Conservation (phyloP, 2,113 vertebrate species). For the Vidua macroura region DNA sequence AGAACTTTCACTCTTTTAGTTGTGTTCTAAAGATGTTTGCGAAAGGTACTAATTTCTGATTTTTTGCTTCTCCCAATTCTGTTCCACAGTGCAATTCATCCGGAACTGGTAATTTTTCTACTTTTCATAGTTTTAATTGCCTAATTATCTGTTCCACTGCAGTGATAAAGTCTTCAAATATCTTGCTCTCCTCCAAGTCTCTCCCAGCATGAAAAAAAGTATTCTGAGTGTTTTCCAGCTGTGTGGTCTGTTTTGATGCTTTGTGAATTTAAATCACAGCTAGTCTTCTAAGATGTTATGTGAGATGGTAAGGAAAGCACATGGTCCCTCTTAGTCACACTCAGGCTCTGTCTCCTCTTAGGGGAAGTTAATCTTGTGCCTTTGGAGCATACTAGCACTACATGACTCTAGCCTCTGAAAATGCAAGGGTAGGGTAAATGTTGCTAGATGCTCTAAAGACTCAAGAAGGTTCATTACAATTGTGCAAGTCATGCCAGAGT, state of each 20-base stretch:
- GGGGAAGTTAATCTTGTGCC: background rate
- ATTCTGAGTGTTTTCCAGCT: background rate
- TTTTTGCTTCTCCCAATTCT: background rate
- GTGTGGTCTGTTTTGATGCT: background rate
- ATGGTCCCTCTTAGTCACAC: background rate
- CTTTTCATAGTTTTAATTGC: constrained; percentile 50
- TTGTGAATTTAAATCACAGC: background rate
- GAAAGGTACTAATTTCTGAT: background rate
- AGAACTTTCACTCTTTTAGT: background rate
- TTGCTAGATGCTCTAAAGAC: background rate
- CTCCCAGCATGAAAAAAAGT: background rate
- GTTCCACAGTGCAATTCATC: background rate
- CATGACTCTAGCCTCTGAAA: background rate
- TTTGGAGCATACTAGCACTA: background rate
- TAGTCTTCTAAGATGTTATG: background rate
- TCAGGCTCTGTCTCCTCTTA: background rate
- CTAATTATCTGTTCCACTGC: constrained; percentile 36
- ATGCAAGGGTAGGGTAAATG: background rate
- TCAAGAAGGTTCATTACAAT: background rate
- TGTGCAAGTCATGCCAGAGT: background rate
- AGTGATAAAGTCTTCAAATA: constrained; percentile 37
- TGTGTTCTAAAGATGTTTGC: background rate
- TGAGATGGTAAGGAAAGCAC: background rate
- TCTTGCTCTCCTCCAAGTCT: background rate
- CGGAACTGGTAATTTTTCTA: constrained; percentile 32